A percentile compares a stretch with the other conserved stretches of the same genome.
These are phyloP conservation scores for Acarapis woodi DNA, from an alignment of 1,140 invertebrate genomes.

Conservation along the genomic window DNA sequence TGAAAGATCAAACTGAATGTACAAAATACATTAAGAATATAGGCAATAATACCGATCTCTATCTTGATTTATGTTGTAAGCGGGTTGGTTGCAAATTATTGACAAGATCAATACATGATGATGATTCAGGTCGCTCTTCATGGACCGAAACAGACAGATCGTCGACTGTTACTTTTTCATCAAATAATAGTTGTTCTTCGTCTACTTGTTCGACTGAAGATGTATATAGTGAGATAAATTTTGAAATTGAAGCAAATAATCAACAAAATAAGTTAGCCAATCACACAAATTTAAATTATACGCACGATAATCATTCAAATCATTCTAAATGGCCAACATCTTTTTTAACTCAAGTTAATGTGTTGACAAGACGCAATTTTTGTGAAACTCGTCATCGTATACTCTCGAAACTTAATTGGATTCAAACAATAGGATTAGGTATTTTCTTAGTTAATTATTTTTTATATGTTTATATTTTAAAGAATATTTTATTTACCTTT, in stretches of 20 bases:
- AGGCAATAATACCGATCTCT: too few relatives aligned
- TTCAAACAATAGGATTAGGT: slow-evolving; percentile 41
- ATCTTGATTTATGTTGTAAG: too few relatives aligned
- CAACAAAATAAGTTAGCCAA: not conserved
- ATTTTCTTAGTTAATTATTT: too few relatives aligned
- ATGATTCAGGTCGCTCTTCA: slow-evolving; percentile 28
- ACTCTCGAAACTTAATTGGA: slow-evolving; percentile 46
- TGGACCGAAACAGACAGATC: slow-evolving; percentile 31
- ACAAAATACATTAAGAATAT: too few relatives aligned
- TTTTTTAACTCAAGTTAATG: slow-evolving; percentile 48
- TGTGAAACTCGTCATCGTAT: slow-evolving; percentile 42
- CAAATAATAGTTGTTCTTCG: slow-evolving; percentile 26
- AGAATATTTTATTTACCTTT: too few relatives aligned
- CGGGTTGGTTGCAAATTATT: slow-evolving; percentile 1
- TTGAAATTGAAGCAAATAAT: too few relatives aligned
- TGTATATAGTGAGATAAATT: not conserved
- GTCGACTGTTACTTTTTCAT: slow-evolving; percentile 31
- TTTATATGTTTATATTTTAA: too few relatives aligned
- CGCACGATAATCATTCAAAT: not conserved
- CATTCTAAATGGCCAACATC: slow-evolving; percentile 35
- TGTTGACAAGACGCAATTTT: slow-evolving; percentile 44
- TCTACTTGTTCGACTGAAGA: not conserved
- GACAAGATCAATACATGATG: slow-evolving; percentile 22
- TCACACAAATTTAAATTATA: not conserved
- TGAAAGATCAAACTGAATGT: too few relatives aligned